Evolutionary conservation across 2,113 vertebrate genomes (phyloP).

Genomic region (Puffinus mauretanicus): DNA sequence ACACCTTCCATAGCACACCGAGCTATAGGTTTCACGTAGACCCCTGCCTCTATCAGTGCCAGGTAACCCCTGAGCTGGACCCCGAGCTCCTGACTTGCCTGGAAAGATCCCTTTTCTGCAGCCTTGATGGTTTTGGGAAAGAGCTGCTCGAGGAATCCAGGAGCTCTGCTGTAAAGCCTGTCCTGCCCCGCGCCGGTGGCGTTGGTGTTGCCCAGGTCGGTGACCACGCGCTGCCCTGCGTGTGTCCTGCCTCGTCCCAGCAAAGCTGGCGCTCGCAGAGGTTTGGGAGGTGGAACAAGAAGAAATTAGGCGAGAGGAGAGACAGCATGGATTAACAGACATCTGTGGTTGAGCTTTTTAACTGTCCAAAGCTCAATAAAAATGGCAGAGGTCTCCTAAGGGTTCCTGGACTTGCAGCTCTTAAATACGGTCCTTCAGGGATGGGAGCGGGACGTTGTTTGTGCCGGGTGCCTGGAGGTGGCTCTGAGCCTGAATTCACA

Average conservation of each 20-base stretch:
- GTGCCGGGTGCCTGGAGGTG: background rate
- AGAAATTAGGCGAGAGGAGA: background rate
- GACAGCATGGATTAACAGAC: too few species aligned
- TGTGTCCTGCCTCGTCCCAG: background rate
- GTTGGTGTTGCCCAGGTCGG: background rate
- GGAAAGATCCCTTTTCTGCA: background rate
- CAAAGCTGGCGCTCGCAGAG: background rate
- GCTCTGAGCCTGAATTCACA: background rate
- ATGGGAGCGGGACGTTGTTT: background rate
- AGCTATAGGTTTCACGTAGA: background rate
- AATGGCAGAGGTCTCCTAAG: background rate
- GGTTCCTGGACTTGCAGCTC: background rate
- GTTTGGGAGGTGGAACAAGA: background rate
- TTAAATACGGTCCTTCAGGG: background rate
- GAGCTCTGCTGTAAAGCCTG: background rate
- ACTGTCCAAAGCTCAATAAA: background rate
- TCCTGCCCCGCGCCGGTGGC: background rate
- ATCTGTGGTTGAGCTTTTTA: background rate
- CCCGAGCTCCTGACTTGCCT: background rate
- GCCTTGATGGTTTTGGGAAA: background rate
- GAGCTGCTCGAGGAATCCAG: background rate
- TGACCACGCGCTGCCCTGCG: background rate
- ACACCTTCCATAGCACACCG: rapidly evolving
- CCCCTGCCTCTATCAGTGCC: background rate
- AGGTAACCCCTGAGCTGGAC: background rate